Evolutionary conservation across 2,888 invertebrate genomes (phyloP).

Genomic region (Stenchaetothrips biformis): DNA sequence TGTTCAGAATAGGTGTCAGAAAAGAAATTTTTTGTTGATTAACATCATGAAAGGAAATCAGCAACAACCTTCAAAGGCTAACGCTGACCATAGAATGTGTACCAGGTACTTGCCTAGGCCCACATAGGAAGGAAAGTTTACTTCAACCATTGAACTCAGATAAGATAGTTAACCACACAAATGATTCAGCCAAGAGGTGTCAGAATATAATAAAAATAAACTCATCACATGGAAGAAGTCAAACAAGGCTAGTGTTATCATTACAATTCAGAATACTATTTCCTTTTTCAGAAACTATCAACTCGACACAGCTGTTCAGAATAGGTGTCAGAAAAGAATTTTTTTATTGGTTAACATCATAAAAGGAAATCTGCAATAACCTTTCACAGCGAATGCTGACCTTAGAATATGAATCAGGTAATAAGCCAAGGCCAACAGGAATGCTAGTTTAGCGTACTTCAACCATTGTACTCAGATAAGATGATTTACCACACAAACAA

Average conservation of each 20-base stretch:
- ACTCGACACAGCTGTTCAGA: not conserved
- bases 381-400: not conserved
- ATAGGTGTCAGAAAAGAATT: not conserved
- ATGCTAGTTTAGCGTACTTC: no score
- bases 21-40: not conserved
- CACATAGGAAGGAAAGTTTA: no score
- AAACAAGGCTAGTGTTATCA: conserved; percentile 36
- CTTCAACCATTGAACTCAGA: not conserved
- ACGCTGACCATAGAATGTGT: not conserved
- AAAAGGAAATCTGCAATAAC: no score
- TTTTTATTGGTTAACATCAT: no score
- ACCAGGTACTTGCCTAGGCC: no score
- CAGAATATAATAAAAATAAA: conserved; percentile 42
- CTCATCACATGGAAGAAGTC: conserved; percentile 36
- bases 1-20: conserved; percentile 12
- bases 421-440: no score
- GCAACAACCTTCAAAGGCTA: conserved; percentile 4
- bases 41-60: no score
- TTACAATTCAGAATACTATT: not conserved
- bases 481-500: not conserved
- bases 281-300: conserved; percentile 29
- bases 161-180: conserved; percentile 31
- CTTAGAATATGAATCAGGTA: not conserved
- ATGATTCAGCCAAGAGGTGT: conserved; percentile 52
- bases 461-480: not conserved